A percentile compares a stretch with the other conserved stretches of the same genome.
These are phyloP conservation scores for Epinephelus coioides DNA, from an alignment of 2,797 vertebrate species.

Conservation along the genomic window DNA sequence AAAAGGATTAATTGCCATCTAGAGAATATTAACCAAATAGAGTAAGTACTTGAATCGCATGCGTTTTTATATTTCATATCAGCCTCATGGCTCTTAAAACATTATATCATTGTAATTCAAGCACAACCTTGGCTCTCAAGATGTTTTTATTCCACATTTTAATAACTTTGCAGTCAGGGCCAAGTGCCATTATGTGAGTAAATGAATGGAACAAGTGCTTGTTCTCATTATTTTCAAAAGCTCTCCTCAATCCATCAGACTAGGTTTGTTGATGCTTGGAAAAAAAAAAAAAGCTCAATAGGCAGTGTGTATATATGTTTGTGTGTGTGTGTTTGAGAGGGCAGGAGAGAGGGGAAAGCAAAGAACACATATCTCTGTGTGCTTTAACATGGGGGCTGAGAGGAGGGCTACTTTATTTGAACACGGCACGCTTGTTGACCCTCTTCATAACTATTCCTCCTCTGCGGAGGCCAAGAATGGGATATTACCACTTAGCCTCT, in stretches of 20 bases:
- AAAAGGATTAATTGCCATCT: not conserved
- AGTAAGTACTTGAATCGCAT: not conserved
- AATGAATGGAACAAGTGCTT: slow-evolving; percentile 62
- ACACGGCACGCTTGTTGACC: slow-evolving; percentile 74
- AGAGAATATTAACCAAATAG: slow-evolving; percentile 10
- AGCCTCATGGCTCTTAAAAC: slow-evolving; percentile 30
- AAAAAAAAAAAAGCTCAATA: slow-evolving; percentile 29
- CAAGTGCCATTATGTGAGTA: slow-evolving; percentile 54
- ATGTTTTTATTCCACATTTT: slow-evolving; percentile 57
- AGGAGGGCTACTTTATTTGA: slow-evolving; percentile 72
- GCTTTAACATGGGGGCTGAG: slow-evolving; percentile 31
- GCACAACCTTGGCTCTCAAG: slow-evolving; percentile 41
- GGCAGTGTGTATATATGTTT: slow-evolving; percentile 8
- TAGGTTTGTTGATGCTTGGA: slow-evolving; percentile 21
- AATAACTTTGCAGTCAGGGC: slow-evolving; percentile 53
- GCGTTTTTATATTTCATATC: slow-evolving; percentile 39
- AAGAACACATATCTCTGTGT: slow-evolving; percentile 39
- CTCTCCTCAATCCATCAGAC: slow-evolving; percentile 51
- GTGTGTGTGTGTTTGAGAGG: slow-evolving; percentile 3
- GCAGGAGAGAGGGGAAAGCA: slow-evolving; percentile 18
- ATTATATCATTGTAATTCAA: slow-evolving; percentile 40
- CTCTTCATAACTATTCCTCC: slow-evolving; percentile 65
- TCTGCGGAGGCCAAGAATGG: slow-evolving; percentile 70
- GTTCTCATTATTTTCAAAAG: slow-evolving; percentile 61
- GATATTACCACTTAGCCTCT: slow-evolving; percentile 80